Base-by-base conservation (phyloP, 2,797 vertebrate species). In the Platalea minor region DNA sequence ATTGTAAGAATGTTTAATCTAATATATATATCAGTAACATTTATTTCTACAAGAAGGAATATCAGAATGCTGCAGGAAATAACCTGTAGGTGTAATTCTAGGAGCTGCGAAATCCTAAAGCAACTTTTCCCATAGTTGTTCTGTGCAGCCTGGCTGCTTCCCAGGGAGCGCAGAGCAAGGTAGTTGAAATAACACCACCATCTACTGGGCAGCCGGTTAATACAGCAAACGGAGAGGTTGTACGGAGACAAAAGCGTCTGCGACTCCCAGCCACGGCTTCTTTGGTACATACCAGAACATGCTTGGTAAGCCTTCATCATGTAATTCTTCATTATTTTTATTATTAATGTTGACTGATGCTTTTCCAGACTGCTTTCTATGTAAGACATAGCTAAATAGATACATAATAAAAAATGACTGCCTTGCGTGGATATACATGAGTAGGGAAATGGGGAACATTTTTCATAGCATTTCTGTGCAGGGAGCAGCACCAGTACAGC, bases 121-220 rank as follows among this genome's bases (percentile, higher is more conserved):
- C 56, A 75, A 61, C 73, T 94, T 95, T 91, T 51, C 63, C 61
- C 15, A 3, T 3, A 33, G 85, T 8, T 79, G 65, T 57, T 91
- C 28, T 3, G 60, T 26, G 77, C 79, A 84, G 89, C 73, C 89
- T 50, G 67, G 19, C 92, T 84, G 50, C 68, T 95, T 96, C 56
- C n/a, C 65, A 16, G 59, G 54, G 45, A 76, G 68, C 5, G 3
- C 72, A n/a, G 46, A 76, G 76, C 33, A 53, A 24, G 79, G 97
- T 94, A 93, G 81, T 94, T 98, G 98, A 98, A 97, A 98, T 98
- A 96, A 98, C 78, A 98, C 97, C 97, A 97, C 98, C 98, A 98
- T 98, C 98, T 98, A 97, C 98, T 97, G 98, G 98, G 86, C 96
- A 97, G 77, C 89, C 28, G 11, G 37, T 24, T 77, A 85, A 63